Base-by-base conservation (phyloP, 2,888 invertebrate species). In the Calliscelio sp. region DNA sequence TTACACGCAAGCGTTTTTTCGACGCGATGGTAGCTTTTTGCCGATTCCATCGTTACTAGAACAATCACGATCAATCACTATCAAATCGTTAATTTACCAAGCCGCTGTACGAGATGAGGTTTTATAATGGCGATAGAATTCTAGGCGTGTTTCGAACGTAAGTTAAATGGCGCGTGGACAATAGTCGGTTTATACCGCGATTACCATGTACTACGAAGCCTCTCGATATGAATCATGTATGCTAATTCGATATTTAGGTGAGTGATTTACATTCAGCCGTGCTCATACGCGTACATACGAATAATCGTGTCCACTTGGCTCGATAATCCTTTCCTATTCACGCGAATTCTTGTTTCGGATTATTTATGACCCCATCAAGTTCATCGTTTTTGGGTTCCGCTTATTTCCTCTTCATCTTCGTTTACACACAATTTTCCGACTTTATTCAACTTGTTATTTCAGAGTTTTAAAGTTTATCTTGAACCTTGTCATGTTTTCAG, bases 201-300 rank as follows among this genome's bases (percentile, higher is more conserved):
- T 83, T 83, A 70, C 63, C 66, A 51, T 51, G 77, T 66, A 66
- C 70, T 46, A 38, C 38, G 66, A 78, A 57, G 78, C 51, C 61
- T 25, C 53, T 44, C 73, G 79, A 86, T 87, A 86, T 68, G 74
- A 83, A 84, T 86, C 85, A 86, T 77, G 73, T 86, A 88, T 88
- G 86, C 82, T 87, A 88, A 88, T 87, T 84, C 85, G 81, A 74
- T 85, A 86, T 84, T 85, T 86, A 87, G 83, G 66, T 44, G 87
- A 86, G 82, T 86, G 87, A 86, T 87, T 87, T 87, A 87, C 86
- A 78, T 77, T 73, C 77, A 71, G 70, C 66, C 49, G 65, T 38
- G 51, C 28, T 61, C 46, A 61, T 46, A 28, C 70, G 55, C 35
- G 61, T 20, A 71, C 49, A 49, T 28, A 24, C 59, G 70, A 41